phyloP scores from a whole-genome alignment of 2,888 invertebrate species.

The Ptychoptera contaminata region DNA sequence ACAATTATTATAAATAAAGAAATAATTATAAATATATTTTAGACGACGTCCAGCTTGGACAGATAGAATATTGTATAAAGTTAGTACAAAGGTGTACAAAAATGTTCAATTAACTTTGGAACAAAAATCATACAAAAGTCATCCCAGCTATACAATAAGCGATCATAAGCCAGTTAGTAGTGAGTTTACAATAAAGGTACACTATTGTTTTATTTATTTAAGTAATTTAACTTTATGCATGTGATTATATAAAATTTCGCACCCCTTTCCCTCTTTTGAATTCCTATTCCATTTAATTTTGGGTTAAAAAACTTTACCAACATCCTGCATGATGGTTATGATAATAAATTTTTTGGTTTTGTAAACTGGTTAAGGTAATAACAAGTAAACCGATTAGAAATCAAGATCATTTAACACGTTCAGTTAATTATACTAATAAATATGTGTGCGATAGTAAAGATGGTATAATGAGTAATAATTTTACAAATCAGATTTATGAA shows the following conservation, averaged over 20 bases:
- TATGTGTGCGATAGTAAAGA: too few species aligned
- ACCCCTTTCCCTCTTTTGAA: too few species aligned
- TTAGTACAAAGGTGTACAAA: conserved; percentile 66
- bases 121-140: conserved; percentile 59
- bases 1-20: not conserved
- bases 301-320: not conserved
- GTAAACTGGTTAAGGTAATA: too few species aligned
- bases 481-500: conserved; percentile 37
- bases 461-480: too few species aligned
- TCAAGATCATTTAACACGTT: too few species aligned
- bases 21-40: conserved; percentile 16
- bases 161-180: conserved; percentile 90
- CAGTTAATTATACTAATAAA: too few species aligned
- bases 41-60: conserved; percentile 93
- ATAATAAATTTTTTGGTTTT: too few species aligned
- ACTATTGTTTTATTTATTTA: too few species aligned
- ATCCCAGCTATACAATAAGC: conserved; percentile 61
- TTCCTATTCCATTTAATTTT: not conserved
- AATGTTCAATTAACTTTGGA: conserved; percentile 61
- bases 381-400: too few species aligned
- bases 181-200: conserved; percentile 63
- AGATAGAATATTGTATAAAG: conserved; percentile 79
- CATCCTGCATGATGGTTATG: not conserved
- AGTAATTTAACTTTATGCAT: too few species aligned
- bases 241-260: too few species aligned